Conservation (phyloP, 2,113 vertebrate species). For the Ginglymostoma cirratum region DNA sequence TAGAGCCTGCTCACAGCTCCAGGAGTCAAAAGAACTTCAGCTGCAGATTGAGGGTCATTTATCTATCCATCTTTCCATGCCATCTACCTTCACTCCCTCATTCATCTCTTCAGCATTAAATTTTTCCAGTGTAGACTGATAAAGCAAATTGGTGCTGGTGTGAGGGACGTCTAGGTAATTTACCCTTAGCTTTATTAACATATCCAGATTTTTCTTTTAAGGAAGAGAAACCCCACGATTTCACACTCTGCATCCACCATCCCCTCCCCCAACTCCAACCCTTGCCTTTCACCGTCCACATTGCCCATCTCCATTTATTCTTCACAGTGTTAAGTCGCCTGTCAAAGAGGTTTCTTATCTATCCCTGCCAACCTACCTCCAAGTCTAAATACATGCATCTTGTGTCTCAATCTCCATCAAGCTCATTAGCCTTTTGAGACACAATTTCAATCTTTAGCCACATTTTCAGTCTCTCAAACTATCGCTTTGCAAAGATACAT, state of each 20-base stretch:
- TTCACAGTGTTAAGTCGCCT: conserved; percentile 57
- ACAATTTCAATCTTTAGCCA: background rate
- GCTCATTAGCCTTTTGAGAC: background rate
- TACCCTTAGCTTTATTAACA: background rate
- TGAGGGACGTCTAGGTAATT: no score
- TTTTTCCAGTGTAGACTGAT: background rate
- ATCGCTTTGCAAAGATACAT: background rate
- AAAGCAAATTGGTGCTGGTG: background rate
- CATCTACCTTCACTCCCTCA: conserved; percentile 43
- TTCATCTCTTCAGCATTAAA: background rate
- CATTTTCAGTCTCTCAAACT: background rate
- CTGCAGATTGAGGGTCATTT: conserved; percentile 55
- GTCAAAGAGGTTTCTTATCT: conserved; percentile 4
- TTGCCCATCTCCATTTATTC: conserved; percentile 42
- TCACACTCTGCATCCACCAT: conserved; percentile 39
- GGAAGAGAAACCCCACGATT: conserved; percentile 40
- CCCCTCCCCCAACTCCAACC: conserved; percentile 43
- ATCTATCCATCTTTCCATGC: conserved; percentile 58
- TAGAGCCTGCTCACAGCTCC: conserved; percentile 69
- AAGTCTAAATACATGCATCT: conserved; percentile 18
- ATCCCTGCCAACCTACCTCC: background rate
- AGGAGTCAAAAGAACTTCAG: conserved; percentile 70
- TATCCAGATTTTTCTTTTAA: background rate
- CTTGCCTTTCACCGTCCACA: conserved; percentile 32
- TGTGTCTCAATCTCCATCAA: background rate